Evolutionary conservation across 2,113 vertebrate genomes (phyloP), one percentile per base, ranked within the genome.

Genomic region (Dipodomys stephensi): DNA sequence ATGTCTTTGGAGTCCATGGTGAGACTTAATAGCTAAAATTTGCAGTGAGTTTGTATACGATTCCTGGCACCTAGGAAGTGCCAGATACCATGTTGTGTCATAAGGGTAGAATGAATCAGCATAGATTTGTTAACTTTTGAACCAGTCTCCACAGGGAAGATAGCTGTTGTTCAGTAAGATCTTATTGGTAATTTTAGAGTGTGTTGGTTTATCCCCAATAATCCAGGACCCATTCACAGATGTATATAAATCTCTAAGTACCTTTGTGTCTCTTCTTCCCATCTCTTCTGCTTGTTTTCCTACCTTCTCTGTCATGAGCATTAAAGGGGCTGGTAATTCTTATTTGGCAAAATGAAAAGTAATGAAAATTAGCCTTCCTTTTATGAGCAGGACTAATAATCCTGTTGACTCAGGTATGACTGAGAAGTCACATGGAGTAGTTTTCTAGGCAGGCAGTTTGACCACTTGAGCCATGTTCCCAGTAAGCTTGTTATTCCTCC

Each of bases 1-100:
- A 32, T 68, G 60, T 64, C 30, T 83, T 73, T 20, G 7, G 25
- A 4, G 20, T 23, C n/a, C 53, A 30, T 88, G 65, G 23, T 88
- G 83, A 88, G 35, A 57, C 82, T 90, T 74, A 88, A 44, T 79
- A 30, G 44, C 62, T 92, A 32, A 81, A 92, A 84, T 49, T 87
- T 49, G 4, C 53, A 16, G 53, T 44, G 76, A 23, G 2, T 12
- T 74, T 92, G 64, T 89, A 90, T 64, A 20, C n/a, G 65, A 25
- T 15, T 90, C 9, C 7, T 81, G 25, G 35, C 78, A 92, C 67
- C 76, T 23, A 74, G 0, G 7, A 11, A 65, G 46, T 81, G 6
- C 72, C 23, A 32, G 3, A 32, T 49, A 69, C 13, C 27, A 13
- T 22, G 53, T 57, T 57, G 53, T 57, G 49, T n/a, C 2, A 25